Evolutionary conservation across 2,888 invertebrate species (phyloP), one percentile per base, ranked within the genome.

Genomic region (Drosophila vallismaia): DNA sequence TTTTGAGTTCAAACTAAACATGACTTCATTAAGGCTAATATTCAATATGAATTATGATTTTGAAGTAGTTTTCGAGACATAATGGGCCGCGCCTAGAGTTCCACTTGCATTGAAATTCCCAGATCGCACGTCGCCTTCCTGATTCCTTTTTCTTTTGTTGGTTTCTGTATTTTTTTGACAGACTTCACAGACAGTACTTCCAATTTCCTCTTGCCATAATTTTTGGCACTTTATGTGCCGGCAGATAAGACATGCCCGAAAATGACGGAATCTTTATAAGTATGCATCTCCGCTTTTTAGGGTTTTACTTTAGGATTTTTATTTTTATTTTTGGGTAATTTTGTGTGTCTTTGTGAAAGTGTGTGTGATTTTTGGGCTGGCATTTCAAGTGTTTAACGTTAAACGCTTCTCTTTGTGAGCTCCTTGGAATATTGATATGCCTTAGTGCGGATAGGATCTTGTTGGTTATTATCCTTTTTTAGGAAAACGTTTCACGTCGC

Each of bases 201-300:
- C 59, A 46, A 84, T 80, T 86, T 86, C 85, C 87, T 76, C 69
- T 82, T 64, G 78, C 78, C 81, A 82, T 84, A 60, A 80, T 86
- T 86, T 86, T 82, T 86, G 85, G 74, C 81, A 84, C 78, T 82
- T 82, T 74, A 80, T 82, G 85, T 62, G 56, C 53, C 59, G 48
- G 60, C 60, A 71, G 85, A 86, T 84, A 84, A 86, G 81, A 67
- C 75, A 63, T 52, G 66, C 52, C 52, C 42, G 28, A 19, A 59
- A 51, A 54, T 53, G 49, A 49, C 28, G 4, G 26, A 36, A 52
- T 52, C 42, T 48, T 48, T 44, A 14, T 56, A 12, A 59, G 33
- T 45, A 40, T 53, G 26, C 59, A 19, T 19, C 14, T n/a, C 42
- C 42, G 42, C 14, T 48, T 54, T 53, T 36, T 44, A 7, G 19